phyloP scores from a whole-genome alignment of 1,140 invertebrate species.

The Hylaeus anthracinus region DNA sequence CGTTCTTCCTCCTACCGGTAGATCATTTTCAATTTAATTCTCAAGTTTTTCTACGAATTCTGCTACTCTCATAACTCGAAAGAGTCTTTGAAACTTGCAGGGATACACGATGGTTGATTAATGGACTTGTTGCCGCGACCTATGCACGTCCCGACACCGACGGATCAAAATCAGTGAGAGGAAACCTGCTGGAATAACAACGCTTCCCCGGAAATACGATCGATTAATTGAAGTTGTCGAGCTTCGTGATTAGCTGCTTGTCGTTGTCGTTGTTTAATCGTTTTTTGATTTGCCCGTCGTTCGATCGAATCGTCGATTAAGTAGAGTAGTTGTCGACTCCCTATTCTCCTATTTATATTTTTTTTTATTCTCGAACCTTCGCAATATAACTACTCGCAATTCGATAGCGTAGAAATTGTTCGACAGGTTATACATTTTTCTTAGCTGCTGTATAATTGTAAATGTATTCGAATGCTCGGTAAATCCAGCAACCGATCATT shows the following conservation, averaged over 20 bases:
- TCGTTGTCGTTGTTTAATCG: slow-evolving; percentile 56
- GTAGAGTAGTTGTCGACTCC: neutral
- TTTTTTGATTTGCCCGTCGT: slow-evolving; percentile 14
- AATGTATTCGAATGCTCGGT: neutral
- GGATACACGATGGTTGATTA: slow-evolving; percentile 53
- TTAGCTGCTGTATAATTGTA: neutral
- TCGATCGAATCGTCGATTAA: slow-evolving; percentile 7
- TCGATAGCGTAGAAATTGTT: no score
- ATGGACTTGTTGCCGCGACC: slow-evolving; percentile 51
- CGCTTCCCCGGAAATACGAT: slow-evolving; percentile 25
- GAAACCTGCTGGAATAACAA: slow-evolving; percentile 28
- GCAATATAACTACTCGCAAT: no score
- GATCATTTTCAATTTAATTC: slow-evolving; percentile 66
- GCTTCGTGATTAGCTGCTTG: slow-evolving; percentile 33
- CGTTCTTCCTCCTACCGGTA: slow-evolving; percentile 8
- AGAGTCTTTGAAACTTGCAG: slow-evolving; percentile 1
- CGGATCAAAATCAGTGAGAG: slow-evolving; percentile 34
- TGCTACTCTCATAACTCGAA: neutral
- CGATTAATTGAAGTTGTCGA: slow-evolving; percentile 64
- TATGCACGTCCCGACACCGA: slow-evolving; percentile 29
- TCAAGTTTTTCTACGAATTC: slow-evolving; percentile 20
- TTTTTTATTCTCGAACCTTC: no score
- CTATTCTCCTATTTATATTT: no score
- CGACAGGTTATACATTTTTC: no score
- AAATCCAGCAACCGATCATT: neutral